phyloP scores from a whole-genome alignment of 2,797 vertebrate genomes.

The Poecilia wingei region DNA sequence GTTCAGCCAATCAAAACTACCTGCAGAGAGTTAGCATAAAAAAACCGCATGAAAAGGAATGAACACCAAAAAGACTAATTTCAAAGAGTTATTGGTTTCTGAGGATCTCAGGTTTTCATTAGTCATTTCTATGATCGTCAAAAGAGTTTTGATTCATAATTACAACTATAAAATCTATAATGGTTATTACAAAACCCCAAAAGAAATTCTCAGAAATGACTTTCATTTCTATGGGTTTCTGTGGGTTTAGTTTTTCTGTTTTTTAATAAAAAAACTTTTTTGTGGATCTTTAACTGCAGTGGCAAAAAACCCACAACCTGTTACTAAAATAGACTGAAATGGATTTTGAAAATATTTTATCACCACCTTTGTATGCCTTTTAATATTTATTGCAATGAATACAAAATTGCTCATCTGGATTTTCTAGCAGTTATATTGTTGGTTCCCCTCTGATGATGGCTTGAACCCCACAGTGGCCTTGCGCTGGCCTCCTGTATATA shows the following conservation, averaged over 20 bases:
- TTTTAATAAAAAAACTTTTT: too few relatives aligned
- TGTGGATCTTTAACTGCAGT: too few relatives aligned
- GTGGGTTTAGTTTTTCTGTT: not conserved
- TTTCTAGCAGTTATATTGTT: not conserved
- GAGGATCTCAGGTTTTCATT: not conserved
- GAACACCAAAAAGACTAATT: not conserved
- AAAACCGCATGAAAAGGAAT: not conserved
- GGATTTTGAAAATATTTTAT: not conserved
- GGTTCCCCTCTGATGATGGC: not conserved
- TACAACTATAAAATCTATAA: not conserved
- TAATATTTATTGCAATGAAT: not conserved
- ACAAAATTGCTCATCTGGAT: not conserved
- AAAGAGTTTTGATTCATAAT: not conserved
- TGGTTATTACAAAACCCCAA: too few relatives aligned
- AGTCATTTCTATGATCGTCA: not conserved
- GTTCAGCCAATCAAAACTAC: constrained; percentile 80
- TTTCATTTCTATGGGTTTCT: not conserved
- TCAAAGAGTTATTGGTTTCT: not conserved
- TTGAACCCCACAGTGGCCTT: too few relatives aligned
- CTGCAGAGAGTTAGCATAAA: constrained; percentile 45
- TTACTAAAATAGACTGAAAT: not conserved
- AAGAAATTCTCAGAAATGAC: too few relatives aligned
- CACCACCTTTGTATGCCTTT: not conserved
- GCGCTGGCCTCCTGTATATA: too few relatives aligned
- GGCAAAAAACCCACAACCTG: not conserved